Evolutionary conservation across 2,888 invertebrate species (phyloP).

Genomic region (Sisyra terminalis): DNA sequence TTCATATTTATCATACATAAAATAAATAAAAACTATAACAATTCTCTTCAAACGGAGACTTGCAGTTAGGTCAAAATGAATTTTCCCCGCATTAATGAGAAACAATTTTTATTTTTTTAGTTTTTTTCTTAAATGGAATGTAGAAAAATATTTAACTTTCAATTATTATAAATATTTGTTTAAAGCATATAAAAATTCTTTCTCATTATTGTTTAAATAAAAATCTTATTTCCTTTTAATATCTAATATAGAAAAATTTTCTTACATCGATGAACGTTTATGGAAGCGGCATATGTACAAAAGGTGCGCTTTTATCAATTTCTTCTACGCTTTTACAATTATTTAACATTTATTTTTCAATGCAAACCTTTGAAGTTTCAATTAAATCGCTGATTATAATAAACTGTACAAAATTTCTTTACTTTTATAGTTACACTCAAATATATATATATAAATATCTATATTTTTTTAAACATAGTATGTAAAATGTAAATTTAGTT

Average conservation of each 20-base stretch:
- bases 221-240: no score
- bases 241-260: no score
- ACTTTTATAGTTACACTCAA: not conserved
- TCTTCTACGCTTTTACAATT: no score
- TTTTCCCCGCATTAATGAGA: not conserved
- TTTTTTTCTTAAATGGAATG: not conserved
- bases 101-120: conserved; percentile 1
- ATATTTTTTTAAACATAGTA: conserved; percentile 4
- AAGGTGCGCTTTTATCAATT: no score
- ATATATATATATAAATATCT: not conserved
- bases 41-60: no score
- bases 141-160: conserved; percentile 1
- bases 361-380: conserved; percentile 1
- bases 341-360: not conserved
- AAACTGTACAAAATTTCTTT: not conserved
- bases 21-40: no score
- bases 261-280: no score
- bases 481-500: no score
- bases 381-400: not conserved
- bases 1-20: no score
- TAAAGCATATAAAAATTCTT: not conserved
- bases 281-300: no score
- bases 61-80: no score
- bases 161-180: not conserved
- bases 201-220: no score